A percentile compares a stretch with the other conserved stretches of the same genome.
phyloP scores from a whole-genome alignment of 1,140 invertebrate species.

The Monomorium pharaonis region DNA sequence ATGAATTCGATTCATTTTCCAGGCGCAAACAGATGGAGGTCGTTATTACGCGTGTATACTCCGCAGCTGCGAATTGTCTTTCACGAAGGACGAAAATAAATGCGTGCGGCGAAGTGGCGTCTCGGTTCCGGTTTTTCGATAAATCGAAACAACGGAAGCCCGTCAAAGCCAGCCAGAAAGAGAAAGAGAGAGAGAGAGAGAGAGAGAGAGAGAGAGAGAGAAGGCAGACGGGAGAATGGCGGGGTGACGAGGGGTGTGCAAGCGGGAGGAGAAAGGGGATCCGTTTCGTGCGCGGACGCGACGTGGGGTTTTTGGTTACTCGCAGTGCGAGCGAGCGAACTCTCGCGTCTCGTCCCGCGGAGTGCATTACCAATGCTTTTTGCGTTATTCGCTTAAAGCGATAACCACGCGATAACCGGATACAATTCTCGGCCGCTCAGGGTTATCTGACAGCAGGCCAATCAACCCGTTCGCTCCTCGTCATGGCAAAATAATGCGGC shows the following conservation, averaged over 20 bases:
- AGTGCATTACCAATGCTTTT: conserved; percentile 61
- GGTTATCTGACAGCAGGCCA: conserved; percentile 80
- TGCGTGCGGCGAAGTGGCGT: conserved; percentile 13
- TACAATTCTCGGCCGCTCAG: conserved; percentile 78
- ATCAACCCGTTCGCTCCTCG: conserved; percentile 73
- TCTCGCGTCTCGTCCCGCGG: not conserved
- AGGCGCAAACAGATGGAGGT: not conserved
- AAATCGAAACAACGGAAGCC: conserved; percentile 83
- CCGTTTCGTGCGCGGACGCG: conserved; percentile 32
- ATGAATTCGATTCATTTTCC: not conserved
- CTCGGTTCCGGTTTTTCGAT: conserved; percentile 82
- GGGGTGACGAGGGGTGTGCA: not conserved
- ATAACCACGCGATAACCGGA: conserved; percentile 79
- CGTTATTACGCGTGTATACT: not conserved
- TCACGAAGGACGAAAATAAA: conserved; percentile 26
- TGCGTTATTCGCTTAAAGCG: conserved; percentile 64
- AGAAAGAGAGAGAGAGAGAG: no score
- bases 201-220: no score
- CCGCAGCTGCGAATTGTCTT: conserved; percentile 53
- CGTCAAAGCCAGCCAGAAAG: conserved; percentile 78
- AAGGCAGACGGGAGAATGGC: conserved; percentile 72
- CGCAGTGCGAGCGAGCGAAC: not conserved
- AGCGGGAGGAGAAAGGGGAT: conserved; percentile 8
- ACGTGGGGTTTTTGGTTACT: conserved; percentile 52
- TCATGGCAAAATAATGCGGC: conserved; percentile 56